Evolutionary conservation across 2,888 invertebrate species (phyloP).

Genomic region (Apodemia duryi): DNA sequence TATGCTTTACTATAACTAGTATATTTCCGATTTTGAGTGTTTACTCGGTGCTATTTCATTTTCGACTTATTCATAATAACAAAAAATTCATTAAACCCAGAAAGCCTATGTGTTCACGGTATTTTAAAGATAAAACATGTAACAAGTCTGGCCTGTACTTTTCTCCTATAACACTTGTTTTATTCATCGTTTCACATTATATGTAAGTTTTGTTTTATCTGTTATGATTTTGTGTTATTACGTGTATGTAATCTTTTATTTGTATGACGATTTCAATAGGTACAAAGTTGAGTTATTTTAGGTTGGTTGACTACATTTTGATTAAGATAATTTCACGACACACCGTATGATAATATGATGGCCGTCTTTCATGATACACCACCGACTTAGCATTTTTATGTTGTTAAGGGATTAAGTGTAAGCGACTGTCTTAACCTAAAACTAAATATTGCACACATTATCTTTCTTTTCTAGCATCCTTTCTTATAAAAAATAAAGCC

Average conservation of each 20-base stretch:
- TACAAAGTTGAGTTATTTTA: constrained; percentile 67
- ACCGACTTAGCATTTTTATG: constrained; percentile 10
- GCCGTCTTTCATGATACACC: constrained; percentile 6
- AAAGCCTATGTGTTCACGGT: constrained; percentile 36
- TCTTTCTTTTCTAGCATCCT: background rate
- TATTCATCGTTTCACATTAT: constrained; percentile 9
- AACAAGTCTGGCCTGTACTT: constrained; percentile 29
- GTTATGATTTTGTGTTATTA: constrained; percentile 31
- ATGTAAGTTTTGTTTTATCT: constrained; percentile 29
- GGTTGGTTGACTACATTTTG: constrained; percentile 32
- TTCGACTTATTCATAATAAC: constrained; percentile 40
- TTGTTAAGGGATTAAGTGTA: constrained; percentile 9
- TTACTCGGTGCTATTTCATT: constrained; percentile 66
- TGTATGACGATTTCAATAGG: constrained; percentile 42
- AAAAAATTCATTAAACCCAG: constrained; percentile 33
- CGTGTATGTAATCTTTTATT: constrained; percentile 23
- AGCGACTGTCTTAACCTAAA: background rate
- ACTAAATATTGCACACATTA: background rate
- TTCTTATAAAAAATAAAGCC: background rate
- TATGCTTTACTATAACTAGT: constrained; percentile 42
- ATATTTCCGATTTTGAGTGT: constrained; percentile 45
- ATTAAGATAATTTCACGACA: constrained; percentile 17
- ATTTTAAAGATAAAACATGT: constrained; percentile 27
- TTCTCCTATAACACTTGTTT: constrained; percentile 28
- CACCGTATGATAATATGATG: constrained; percentile 11